Evolutionary conservation across 2,113 vertebrate species (phyloP).

Genomic region (Paedocypris sp.): DNA sequence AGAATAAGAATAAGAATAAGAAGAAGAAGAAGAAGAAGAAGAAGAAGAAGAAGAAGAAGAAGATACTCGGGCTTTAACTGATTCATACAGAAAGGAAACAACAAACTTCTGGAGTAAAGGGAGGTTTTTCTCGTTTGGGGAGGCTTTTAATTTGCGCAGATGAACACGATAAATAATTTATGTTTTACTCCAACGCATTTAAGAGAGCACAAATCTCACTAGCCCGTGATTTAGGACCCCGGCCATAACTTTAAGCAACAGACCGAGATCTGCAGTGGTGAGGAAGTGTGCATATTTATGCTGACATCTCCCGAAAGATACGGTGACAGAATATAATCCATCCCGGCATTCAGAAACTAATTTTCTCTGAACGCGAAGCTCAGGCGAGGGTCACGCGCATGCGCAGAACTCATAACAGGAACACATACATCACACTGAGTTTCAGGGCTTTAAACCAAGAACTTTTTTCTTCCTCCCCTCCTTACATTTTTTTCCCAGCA

Average conservation of each 20-base stretch:
- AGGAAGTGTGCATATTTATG: slow-evolving; percentile 32
- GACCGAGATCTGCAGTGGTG: slow-evolving; percentile 19
- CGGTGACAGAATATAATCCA: slow-evolving; percentile 29
- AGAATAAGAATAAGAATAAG: too few relatives aligned
- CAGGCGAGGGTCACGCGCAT: slow-evolving; percentile 12
- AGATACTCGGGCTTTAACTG: too few relatives aligned
- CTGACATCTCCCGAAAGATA: slow-evolving; percentile 32
- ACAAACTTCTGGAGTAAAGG: slow-evolving; percentile 1
- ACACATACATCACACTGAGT: slow-evolving; percentile 42
- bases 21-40: too few relatives aligned
- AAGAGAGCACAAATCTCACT: slow-evolving; percentile 18
- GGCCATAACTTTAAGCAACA: slow-evolving; percentile 27
- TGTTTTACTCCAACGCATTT: slow-evolving; percentile 20
- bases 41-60: too few relatives aligned
- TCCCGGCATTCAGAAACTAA: slow-evolving; percentile 33
- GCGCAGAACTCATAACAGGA: slow-evolving; percentile 28
- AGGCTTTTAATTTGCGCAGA: slow-evolving; percentile 27
- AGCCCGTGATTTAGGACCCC: slow-evolving; percentile 24
- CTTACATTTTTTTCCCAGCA: too few relatives aligned
- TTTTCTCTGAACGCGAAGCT: slow-evolving; percentile 34
- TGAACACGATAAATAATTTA: slow-evolving; percentile 37
- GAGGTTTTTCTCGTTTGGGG: background rate
- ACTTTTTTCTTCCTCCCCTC: slow-evolving; percentile 15
- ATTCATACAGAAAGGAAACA: too few relatives aligned
- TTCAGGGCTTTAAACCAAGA: slow-evolving; percentile 28